Conservation (phyloP, 2,797 vertebrate genomes). For the Anas georgica region DNA sequence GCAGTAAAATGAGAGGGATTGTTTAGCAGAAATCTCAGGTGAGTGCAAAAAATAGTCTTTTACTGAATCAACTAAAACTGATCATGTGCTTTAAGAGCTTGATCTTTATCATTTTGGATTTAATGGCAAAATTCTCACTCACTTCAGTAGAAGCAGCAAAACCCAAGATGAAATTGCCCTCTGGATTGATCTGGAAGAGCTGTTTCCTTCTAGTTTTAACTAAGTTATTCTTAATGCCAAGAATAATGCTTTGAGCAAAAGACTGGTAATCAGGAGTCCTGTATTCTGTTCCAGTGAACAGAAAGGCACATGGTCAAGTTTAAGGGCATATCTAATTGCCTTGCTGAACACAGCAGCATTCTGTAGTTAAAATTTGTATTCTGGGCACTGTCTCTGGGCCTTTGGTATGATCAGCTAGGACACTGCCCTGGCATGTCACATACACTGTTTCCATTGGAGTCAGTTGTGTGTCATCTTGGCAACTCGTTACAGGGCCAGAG, state of each 20-base stretch:
- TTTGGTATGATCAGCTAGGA: background rate
- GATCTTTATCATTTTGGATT: background rate
- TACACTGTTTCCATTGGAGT: background rate
- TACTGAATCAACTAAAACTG: slow-evolving; percentile 10
- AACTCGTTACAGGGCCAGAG: background rate
- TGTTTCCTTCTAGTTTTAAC: background rate
- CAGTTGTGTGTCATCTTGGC: background rate
- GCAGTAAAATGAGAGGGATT: slow-evolving; percentile 23
- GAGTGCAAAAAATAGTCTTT: background rate
- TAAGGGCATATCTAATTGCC: background rate
- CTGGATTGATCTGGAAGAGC: background rate
- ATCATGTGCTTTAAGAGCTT: background rate
- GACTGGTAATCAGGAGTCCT: background rate
- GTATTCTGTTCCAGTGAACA: background rate
- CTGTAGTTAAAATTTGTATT: background rate
- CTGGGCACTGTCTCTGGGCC: background rate
- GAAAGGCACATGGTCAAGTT: background rate
- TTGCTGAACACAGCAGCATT: background rate
- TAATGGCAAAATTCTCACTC: background rate
- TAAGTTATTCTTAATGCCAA: background rate
- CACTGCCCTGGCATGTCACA: background rate
- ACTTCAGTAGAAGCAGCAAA: background rate
- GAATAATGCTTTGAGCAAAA: background rate
- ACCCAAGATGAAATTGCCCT: background rate
- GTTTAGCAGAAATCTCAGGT: slow-evolving; percentile 22